Evolutionary conservation across 2,797 vertebrate genomes (phyloP), one percentile per base, ranked within the genome.

Genomic region (Siniperca scherzeri): DNA sequence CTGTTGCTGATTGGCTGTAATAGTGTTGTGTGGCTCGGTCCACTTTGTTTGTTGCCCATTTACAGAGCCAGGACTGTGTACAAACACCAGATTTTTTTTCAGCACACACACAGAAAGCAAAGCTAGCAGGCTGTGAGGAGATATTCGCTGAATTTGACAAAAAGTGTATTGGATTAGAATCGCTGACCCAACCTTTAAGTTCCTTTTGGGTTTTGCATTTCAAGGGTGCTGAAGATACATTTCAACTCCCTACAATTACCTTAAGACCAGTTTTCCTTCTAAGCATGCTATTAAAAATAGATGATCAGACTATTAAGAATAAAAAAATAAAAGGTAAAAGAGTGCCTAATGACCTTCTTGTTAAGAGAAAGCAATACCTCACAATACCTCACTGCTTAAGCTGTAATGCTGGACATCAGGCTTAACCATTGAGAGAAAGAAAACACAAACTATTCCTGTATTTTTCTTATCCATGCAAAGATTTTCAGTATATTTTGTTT

Each of bases 311-410:
- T 44, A 30, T 60, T 16, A n/a, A 71, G 4, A 73, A 78, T 67
- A 2, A 3, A 14, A 61, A 22, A 27, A 52, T 38, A 0, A 44
- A 65, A 67, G 42, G 67, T 71, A 77, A 85, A 80, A 82, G 53
- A 77, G 48, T 50, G 55, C 52, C 71, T 81, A 70, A 69, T 80
- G 59, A 86, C 80, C 66, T 73, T 86, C 38, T 61, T 61, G 11
- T n/a, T 40, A 17, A 70, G 19, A 71, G 36, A 55, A 27, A 42
- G 46, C 65, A 46, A 27, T 11, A 59, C 30, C 4, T 71, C 40
- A 10, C 65, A 46, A 27, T 11, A 59, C 30, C 5, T 71, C 40
- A 10, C 72, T 66, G 53, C 56, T 48, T 22, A 22, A 16, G 7
- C 36, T n/a, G 27, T 14, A 61, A 19, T 53, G 8, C 27, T 44